These are phyloP conservation scores for Scotopteryx bipunctaria DNA, from an alignment of 2,888 invertebrate species.

Conservation along the genomic window DNA sequence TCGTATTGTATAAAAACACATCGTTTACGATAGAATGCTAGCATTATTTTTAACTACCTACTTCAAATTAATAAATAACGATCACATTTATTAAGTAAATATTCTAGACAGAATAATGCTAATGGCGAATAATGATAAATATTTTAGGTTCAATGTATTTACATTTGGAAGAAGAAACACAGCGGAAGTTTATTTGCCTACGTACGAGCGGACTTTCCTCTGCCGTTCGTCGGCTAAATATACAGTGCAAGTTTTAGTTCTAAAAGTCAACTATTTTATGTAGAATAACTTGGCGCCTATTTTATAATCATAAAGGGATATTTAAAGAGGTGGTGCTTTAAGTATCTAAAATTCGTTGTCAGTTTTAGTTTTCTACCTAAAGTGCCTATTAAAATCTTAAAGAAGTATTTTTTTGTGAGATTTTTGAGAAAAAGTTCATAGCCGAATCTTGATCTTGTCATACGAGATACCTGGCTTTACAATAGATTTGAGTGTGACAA, in stretches of 20 bases:
- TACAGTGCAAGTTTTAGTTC: neutral
- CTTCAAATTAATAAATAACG: slow-evolving; percentile 52
- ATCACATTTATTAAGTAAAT: slow-evolving; percentile 64
- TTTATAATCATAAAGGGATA: too few relatives aligned
- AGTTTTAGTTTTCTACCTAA: neutral
- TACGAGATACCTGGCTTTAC: too few relatives aligned
- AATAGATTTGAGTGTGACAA: too few relatives aligned
- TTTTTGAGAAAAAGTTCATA: too few relatives aligned
- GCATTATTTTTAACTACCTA: slow-evolving; percentile 40
- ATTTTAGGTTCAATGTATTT: neutral
- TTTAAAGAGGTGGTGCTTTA: neutral
- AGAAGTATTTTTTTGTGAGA: neutral
- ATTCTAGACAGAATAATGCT: slow-evolving; percentile 30
- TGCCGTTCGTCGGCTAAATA: slow-evolving; percentile 5
- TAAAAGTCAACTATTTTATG: too few relatives aligned
- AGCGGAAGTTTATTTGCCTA: neutral
- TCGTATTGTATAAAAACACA: slow-evolving; percentile 28
- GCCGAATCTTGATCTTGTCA: too few relatives aligned
- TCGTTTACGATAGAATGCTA: slow-evolving; percentile 47
- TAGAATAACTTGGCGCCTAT: too few relatives aligned
- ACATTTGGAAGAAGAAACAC: neutral
- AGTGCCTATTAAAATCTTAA: neutral
- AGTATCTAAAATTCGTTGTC: neutral
- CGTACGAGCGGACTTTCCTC: slow-evolving; percentile 1
- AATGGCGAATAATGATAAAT: slow-evolving; percentile 21